Conservation (phyloP, 1,140 invertebrate genomes). For the Sipha flava region DNA sequence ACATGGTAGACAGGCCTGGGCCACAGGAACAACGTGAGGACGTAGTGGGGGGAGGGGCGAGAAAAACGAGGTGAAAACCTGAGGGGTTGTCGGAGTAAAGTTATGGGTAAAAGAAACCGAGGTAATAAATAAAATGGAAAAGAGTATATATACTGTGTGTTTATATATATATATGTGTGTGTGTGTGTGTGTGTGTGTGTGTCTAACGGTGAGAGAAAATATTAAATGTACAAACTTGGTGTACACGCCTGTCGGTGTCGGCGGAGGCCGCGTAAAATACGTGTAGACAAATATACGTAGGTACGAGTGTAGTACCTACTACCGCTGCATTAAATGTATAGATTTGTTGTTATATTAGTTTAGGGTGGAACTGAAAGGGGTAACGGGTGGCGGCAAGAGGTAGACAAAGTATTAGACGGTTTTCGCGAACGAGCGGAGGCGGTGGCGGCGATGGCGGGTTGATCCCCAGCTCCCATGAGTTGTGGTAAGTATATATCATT, state of each 20-base stretch:
- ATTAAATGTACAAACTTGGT: background rate
- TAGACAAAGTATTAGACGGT: slow-evolving; percentile 8
- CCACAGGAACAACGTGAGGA: too few relatives aligned
- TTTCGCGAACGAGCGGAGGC: background rate
- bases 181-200: background rate
- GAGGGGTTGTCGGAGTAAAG: background rate
- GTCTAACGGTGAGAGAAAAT: background rate
- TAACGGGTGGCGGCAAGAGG: background rate
- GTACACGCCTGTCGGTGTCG: background rate
- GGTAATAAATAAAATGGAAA: background rate
- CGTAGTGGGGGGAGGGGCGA: too few relatives aligned
- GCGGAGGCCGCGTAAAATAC: background rate
- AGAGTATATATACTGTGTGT: too few relatives aligned
- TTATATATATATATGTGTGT: too few relatives aligned
- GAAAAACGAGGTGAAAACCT: background rate
- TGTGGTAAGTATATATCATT: slow-evolving; percentile 9
- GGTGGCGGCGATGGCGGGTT: background rate
- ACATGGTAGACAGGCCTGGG: too few relatives aligned
- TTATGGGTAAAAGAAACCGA: background rate
- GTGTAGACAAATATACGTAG: slow-evolving; percentile 1
- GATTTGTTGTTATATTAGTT: slow-evolving; percentile 12
- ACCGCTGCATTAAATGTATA: background rate
- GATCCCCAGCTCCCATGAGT: background rate
- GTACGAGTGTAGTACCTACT: too few relatives aligned
- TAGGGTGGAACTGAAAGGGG: background rate